Conservation (phyloP, 2,888 invertebrate genomes). For the Strigamia maritima region DNA sequence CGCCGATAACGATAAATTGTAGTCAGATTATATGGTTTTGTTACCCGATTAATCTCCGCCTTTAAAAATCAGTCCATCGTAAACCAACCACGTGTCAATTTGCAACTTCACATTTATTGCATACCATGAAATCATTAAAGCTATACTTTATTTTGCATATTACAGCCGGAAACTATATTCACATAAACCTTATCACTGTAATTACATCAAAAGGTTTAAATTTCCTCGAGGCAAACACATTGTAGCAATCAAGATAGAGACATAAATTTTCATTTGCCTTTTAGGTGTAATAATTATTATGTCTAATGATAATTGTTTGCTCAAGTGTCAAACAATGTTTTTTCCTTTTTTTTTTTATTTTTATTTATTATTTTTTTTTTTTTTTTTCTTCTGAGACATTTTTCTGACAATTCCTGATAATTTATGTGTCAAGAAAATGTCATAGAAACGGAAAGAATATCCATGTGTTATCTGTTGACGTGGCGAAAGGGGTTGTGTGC, state of each 20-base stretch:
- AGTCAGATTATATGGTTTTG: too few species aligned
- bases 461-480: background rate
- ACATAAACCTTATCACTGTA: background rate
- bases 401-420: slow-evolving; percentile 4
- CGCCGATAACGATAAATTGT: too few species aligned
- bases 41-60: too few species aligned
- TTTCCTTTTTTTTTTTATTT: background rate
- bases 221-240: background rate
- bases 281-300: background rate
- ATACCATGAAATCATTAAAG: background rate
- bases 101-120: background rate
- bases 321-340: background rate
- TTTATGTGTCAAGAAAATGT: background rate
- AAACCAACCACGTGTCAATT: background rate
- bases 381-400: background rate
- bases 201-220: slow-evolving; percentile 4
- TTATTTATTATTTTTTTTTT: background rate
- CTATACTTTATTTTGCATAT: background rate
- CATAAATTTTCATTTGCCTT: background rate
- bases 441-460: background rate
- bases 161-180: background rate
- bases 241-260: background rate
- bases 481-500: background rate
- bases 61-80: background rate
- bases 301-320: background rate